Conservation (phyloP, 1,140 invertebrate genomes). For the Caligus rogercresseyi region DNA sequence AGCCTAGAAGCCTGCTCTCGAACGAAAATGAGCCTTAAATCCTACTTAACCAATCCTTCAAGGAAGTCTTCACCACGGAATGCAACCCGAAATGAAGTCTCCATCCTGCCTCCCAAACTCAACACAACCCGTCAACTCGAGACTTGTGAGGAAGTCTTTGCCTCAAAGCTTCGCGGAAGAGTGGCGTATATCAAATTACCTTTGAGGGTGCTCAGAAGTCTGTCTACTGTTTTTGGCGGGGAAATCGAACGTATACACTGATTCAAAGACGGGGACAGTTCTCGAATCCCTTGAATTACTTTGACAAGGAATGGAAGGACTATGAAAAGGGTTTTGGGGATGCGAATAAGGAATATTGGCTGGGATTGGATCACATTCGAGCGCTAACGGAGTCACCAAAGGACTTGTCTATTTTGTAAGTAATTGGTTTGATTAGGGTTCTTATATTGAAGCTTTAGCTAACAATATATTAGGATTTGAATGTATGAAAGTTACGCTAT, state of each 20-base stretch:
- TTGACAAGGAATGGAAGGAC: slow-evolving; percentile 1
- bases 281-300: neutral
- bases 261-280: slow-evolving; percentile 1
- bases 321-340: slow-evolving; percentile 1
- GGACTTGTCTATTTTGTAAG: neutral
- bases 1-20: neutral
- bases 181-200: neutral
- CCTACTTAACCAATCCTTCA: neutral
- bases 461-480: too few relatives aligned
- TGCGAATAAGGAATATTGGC: neutral
- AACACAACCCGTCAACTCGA: neutral
- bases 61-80: neutral
- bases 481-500: too few relatives aligned
- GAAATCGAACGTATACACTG: neutral
- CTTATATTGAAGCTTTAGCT: too few relatives aligned
- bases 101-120: neutral
- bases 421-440: too few relatives aligned
- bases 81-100: neutral
- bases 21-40: neutral
- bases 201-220: neutral
- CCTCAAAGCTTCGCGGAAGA: neutral
- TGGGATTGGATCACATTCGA: neutral
- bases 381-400: neutral
- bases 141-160: neutral
- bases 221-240: neutral